These are phyloP conservation scores for Drosophila tani DNA, from an alignment of 1,140 invertebrate species.

Conservation along the genomic window DNA sequence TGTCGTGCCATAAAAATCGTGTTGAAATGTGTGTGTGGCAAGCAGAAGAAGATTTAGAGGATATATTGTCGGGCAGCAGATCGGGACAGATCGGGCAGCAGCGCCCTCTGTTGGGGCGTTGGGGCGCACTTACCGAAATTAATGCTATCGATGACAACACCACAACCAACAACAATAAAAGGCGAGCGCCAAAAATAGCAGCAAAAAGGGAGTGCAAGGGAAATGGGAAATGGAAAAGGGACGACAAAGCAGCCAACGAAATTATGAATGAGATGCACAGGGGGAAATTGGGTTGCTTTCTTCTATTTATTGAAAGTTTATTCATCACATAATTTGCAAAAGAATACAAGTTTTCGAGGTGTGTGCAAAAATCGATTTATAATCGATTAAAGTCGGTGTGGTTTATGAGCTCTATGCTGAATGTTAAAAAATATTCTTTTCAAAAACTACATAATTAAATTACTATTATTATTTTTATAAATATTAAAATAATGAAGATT, in stretches of 20 bases:
- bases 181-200: constrained; percentile 69
- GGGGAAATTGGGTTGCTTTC: background rate
- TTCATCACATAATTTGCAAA: background rate
- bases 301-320: background rate
- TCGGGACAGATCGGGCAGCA: constrained; percentile 8
- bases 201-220: constrained; percentile 5
- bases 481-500: too few relatives aligned
- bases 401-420: too few relatives aligned
- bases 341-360: too few relatives aligned
- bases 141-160: constrained; percentile 82
- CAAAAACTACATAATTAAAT: background rate
- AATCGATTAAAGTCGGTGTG: too few relatives aligned
- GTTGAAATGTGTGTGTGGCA: constrained; percentile 56
- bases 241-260: constrained; percentile 67
- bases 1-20: constrained; percentile 79
- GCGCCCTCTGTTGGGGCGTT: constrained; percentile 23
- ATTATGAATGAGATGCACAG: constrained; percentile 47
- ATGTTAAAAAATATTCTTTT: too few relatives aligned
- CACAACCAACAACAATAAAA: constrained; percentile 69
- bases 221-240: constrained; percentile 46
- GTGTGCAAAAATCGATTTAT: too few relatives aligned
- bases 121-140: constrained; percentile 78
- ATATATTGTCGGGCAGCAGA: constrained; percentile 9
- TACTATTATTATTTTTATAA: background rate
- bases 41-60: constrained; percentile 20